A percentile compares a stretch with the other conserved stretches of the same genome.
phyloP scores from a whole-genome alignment of 2,888 invertebrate species.

The Pocota personata region DNA sequence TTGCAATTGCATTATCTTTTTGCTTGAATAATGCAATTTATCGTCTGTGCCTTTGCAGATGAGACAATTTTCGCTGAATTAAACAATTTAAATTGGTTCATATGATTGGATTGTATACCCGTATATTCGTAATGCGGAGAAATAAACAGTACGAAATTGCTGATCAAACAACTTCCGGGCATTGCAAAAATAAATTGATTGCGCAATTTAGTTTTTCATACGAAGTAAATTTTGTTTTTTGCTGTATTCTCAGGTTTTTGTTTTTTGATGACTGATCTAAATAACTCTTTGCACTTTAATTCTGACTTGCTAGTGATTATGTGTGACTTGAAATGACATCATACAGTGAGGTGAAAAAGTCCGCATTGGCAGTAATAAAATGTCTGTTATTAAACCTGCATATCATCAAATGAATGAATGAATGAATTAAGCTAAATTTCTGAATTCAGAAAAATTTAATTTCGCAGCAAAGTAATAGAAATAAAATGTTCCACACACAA shows the following conservation, averaged over 20 bases:
- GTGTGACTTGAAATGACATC: neutral
- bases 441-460: no score
- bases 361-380: no score
- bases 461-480: no score
- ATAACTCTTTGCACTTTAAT: neutral
- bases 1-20: conserved; percentile 24
- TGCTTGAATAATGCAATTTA: neutral
- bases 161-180: conserved; percentile 45
- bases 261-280: neutral
- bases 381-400: no score
- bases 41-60: neutral
- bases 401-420: no score
- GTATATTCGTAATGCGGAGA: conserved; percentile 2
- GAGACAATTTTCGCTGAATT: conserved; percentile 45
- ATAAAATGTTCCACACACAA: no score
- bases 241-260: neutral
- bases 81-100: conserved; percentile 66
- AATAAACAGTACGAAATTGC: conserved; percentile 18
- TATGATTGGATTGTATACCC: conserved; percentile 42
- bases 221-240: neutral
- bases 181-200: conserved; percentile 35
- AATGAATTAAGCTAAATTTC: no score
- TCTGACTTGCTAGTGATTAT: neutral
- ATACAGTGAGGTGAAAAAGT: neutral
- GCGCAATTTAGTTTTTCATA: neutral